Conservation (phyloP, 2,888 invertebrate species). For the Epinotia demarniana region DNA sequence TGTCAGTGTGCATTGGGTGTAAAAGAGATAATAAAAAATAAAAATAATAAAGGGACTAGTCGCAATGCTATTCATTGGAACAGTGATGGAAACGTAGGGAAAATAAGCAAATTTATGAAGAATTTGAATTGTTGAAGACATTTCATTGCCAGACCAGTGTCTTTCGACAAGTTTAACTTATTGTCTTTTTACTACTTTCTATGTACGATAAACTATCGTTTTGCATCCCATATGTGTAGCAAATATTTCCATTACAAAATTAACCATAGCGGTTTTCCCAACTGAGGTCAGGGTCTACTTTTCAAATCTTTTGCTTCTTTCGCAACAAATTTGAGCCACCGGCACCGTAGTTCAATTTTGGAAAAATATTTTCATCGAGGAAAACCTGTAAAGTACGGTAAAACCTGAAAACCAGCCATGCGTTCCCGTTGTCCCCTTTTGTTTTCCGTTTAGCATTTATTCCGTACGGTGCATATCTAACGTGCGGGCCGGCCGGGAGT, state of each 20-base stretch:
- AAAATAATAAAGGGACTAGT: constrained; percentile 44
- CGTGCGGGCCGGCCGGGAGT: constrained; percentile 42
- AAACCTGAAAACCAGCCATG: constrained; percentile 12
- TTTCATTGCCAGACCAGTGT: too few relatives aligned
- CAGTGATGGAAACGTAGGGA: not conserved
- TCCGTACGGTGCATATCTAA: constrained; percentile 40
- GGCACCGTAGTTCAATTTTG: not conserved
- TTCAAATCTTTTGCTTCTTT: not conserved
- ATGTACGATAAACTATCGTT: too few relatives aligned
- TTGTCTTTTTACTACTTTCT: too few relatives aligned
- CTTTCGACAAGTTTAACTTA: too few relatives aligned
- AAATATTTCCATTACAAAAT: not conserved
- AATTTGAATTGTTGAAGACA: not conserved
- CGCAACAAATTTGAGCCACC: not conserved
- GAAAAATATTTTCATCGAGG: not conserved
- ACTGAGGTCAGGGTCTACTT: not conserved
- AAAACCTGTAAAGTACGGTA: not conserved
- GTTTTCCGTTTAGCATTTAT: constrained; percentile 42
- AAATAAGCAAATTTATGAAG: not conserved
- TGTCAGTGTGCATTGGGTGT: constrained; percentile 58
- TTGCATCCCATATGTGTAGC: not conserved
- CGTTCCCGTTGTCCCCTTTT: constrained; percentile 26
- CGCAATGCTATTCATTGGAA: constrained; percentile 21
- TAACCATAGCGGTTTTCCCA: not conserved
- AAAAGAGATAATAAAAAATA: constrained; percentile 57